Evolutionary conservation across 2,113 vertebrate species (phyloP), one percentile per base, ranked within the genome.

Genomic region (Poeciliopsis turrubarensis): DNA sequence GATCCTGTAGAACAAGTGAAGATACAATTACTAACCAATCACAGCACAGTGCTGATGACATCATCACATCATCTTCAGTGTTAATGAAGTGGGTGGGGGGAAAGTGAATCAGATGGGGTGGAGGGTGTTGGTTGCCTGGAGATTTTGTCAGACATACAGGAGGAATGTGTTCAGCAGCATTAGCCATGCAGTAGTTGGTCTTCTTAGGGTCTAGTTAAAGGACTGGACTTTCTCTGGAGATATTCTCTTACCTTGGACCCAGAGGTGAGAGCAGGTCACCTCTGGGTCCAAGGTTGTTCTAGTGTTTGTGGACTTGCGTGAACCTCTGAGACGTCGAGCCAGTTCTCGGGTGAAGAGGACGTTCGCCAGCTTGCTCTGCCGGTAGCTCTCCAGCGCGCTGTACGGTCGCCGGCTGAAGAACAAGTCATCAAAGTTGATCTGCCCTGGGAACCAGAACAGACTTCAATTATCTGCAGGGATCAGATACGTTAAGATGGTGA

Each of bases 351-450:
- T 78, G 89, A 95, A 95, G 11, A 95, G 93, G 2, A 95, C 65
- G 57, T 94, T 94, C 44, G 93, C 93, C 29, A 95, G 88, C n/a
- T 95, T 95, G 89, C 94, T 95, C 87, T 95, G 95, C 3, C 73
- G 71, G 83, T 94, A 95, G 81, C 93, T 93, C 65, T 80, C 74
- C 77, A 95, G 72, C 1, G 93, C 8, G 25, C 86, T 88, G 86
- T 95, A 95, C 0, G 86, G 70, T 39, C 69, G 85, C 5, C 78
- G 79, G 65, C 69, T 86, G 84, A 93, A 94, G 89, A 92, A 93
- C 68, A 93, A n/a, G 47, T 95, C 94, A 0, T 94, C 92, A 72
- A 95, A 86, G 82, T 92, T 79, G 57, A 95, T 91, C 1, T 67
- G 87, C 31, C 93, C 94, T 94, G 82, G 22, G 34, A 68, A 4